phyloP scores from a whole-genome alignment of 2,888 invertebrate species.

The Geophilus truncorum region DNA sequence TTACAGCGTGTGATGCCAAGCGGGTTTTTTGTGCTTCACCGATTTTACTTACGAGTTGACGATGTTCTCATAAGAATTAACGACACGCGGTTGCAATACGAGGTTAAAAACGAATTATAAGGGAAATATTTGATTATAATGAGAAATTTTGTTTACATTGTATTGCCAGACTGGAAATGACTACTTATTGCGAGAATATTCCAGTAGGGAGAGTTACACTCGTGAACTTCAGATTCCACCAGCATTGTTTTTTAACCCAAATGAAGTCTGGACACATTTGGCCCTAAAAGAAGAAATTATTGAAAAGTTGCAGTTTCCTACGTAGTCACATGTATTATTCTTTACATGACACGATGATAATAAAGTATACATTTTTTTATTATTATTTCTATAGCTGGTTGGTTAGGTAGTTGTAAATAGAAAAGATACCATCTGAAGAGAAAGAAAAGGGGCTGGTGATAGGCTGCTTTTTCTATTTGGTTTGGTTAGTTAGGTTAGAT shows the following conservation, averaged over 20 bases:
- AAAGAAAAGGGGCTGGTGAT: too few species aligned
- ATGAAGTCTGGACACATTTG: slow-evolving; percentile 62
- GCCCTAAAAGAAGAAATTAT: slow-evolving; percentile 54
- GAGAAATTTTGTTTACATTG: slow-evolving; percentile 31
- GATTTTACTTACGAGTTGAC: slow-evolving; percentile 92
- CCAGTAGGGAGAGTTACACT: slow-evolving; percentile 69
- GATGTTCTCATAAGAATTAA: slow-evolving; percentile 79
- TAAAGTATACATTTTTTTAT: too few species aligned
- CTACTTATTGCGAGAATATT: slow-evolving; percentile 76
- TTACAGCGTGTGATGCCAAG: slow-evolving; percentile 84
- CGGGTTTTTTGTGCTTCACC: slow-evolving; percentile 80
- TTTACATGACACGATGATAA: too few species aligned
- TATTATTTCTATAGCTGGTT: too few species aligned
- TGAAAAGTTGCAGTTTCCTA: slow-evolving; percentile 49
- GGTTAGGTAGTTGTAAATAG: too few species aligned
- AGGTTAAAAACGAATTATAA: too few species aligned
- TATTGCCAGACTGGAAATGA: slow-evolving; percentile 55
- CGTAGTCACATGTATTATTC: too few species aligned
- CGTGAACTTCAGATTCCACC: slow-evolving; percentile 55
- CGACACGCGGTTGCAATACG: slow-evolving; percentile 81
- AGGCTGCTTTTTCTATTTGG: too few species aligned
- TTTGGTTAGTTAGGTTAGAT: too few species aligned
- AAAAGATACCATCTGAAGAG: too few species aligned
- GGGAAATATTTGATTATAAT: too few species aligned
- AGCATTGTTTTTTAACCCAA: slow-evolving; percentile 61